Base-by-base conservation (phyloP, 2,888 invertebrate genomes). In the Podotricha telesiphe region DNA sequence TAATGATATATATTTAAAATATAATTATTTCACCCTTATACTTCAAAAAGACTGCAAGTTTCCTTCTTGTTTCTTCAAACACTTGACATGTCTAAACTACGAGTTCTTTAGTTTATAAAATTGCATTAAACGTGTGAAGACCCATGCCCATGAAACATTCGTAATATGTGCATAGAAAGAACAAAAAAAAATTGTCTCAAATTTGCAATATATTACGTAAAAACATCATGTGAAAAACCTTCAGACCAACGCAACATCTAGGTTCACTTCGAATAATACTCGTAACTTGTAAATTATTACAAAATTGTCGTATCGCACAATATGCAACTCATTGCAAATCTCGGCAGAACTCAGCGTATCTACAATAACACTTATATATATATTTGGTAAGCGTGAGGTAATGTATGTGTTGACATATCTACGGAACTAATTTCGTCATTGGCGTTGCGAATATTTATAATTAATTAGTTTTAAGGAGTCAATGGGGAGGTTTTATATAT, bases 401-500 rank as follows among this genome's bases (percentile, higher is more conserved):
- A 90, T 73, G 79, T 78, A 76, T 78, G 78, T 90, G 91, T 91
- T 88, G 91, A 88, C 91, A 90, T 86, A 85, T 86, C 87, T 82
- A 81, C 87, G 90, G 90, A 90, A 90, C 88, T 83, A 81, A 80
- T 90, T 83, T 82, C 80, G 80, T 80, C 84, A 87, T 80, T 17
- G 73, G 65, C 74, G 78, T 81, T 76, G 86, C 86, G 75, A 86
- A 85, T 86, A 86, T 83, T 86, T 85, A 37, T 48, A 62, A 62
- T 62, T 62, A 50, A 11, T 34, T 64, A 53, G 40, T 53, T 48
- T 19, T 40, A 64, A 22, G n/a, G 48, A 63, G 28, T n/a, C 34
- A 13, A 13, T 11, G 20, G 34, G 37, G 20, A 28, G 28, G 6
- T 2, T 28, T n/a, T n/a, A n/a, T n/a, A n/a, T 28, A 28, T 28